Evolutionary conservation across 92 coral and sea anemone genomes (phyloP), one percentile per base, ranked within the genome.

Genomic region (Bergia sp.): DNA sequence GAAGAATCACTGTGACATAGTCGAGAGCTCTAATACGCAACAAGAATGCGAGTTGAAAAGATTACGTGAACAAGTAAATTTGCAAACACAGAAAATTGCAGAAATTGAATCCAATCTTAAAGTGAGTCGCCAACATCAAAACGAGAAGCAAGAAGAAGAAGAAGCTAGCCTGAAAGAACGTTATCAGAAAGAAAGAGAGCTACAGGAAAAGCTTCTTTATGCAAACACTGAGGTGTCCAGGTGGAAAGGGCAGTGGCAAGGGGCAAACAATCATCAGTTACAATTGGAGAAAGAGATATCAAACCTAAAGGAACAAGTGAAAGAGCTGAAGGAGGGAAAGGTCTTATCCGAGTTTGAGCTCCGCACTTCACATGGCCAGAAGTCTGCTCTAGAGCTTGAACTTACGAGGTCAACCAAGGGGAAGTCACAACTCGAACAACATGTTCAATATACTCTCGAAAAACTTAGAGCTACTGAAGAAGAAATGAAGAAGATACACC

Each of bases 191-290:
- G 87, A 84, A 71, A 72, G 45, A 15, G 44, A 47, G 45, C n/a
- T 84, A 38, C 78, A 71, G 64, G 43, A 84, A 67, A 37, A 84
- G 9, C 44, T 84, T 8, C 18, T 47, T 15, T 67, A 36, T 37
- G 66, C 87, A 13, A 84, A 84, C 64, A 23, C 36, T 7, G 87
- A 84, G 72, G 64, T 69, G 18, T 84, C 66, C 45, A 72, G 67
- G 67, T 84, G 87, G 78, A 84, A 84, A 84, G 67, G 29, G 40
- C 87, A 84, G 16, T 84, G 87, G 87, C 67, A 72, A 7, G 29
- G 3, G 6, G 43, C 69, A 47, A 84, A 71, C 12, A 49, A 75
- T 7, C 79, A 3, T 18, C 42, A 37, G 0, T 37, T 29, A 20
- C 77, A 84, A 36, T 15, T 84, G 44, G 87, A 84, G 45, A 39